phyloP scores from a whole-genome alignment of 2,113 vertebrate species.

The Panthera tigris region DNA sequence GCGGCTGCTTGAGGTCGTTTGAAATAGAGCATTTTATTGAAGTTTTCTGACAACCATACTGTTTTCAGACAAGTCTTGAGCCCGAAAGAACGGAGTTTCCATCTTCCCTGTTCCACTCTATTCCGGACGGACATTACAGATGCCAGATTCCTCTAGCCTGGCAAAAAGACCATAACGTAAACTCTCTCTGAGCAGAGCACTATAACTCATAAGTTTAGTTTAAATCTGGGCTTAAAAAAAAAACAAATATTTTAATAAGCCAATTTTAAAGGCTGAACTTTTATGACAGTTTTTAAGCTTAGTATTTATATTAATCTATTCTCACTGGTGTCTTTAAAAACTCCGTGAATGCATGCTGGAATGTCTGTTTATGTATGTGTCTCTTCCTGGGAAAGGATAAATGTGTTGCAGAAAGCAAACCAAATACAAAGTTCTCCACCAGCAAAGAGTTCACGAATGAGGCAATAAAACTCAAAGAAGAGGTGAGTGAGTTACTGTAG shows the following conservation, averaged over 20 bases:
- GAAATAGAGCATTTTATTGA: background rate
- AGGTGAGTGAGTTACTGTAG: background rate
- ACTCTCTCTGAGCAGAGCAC: conserved; percentile 55
- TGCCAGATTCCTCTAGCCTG: conserved; percentile 68
- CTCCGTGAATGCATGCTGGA: conserved; percentile 69
- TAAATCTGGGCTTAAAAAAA: conserved; percentile 63
- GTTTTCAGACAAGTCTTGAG: background rate
- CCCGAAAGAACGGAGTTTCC: background rate
- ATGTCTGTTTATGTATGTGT: conserved; percentile 80
- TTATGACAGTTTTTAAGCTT: conserved; percentile 76
- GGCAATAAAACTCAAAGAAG: background rate
- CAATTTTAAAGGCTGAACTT: conserved; percentile 79
- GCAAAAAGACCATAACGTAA: conserved; percentile 51
- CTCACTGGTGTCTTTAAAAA: conserved; percentile 76
- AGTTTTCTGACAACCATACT: background rate
- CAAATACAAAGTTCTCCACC: background rate
- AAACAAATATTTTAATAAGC: conserved; percentile 79
- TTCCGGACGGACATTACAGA: conserved; percentile 57
- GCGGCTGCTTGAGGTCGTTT: background rate
- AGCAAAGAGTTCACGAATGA: background rate
- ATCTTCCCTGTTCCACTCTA: background rate
- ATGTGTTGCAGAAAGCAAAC: conserved; percentile 63
- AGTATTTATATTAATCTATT: conserved; percentile 79
- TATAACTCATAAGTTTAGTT: conserved; percentile 57
- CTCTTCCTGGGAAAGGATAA: conserved; percentile 79